phyloP scores from a whole-genome alignment of 2,113 vertebrate species.

The Cardinalis cardinalis region DNA sequence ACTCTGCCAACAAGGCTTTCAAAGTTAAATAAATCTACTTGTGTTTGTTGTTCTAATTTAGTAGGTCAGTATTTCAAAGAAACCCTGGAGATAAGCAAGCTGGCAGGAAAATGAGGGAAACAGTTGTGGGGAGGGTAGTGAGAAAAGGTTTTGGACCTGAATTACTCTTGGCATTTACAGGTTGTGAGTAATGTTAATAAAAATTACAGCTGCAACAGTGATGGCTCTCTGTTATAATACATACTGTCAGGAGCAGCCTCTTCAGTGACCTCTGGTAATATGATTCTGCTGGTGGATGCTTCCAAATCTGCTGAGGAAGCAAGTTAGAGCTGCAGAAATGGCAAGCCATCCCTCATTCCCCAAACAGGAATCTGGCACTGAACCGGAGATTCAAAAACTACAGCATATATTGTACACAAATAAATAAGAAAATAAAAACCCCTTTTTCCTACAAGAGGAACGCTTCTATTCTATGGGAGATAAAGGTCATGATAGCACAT shows the following conservation, averaged over 20 bases:
- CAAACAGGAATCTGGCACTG: conserved; percentile 11
- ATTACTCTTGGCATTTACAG: conserved; percentile 16
- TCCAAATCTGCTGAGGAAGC: conserved; percentile 48
- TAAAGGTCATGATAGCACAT: not conserved
- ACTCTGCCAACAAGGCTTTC: conserved; percentile 23
- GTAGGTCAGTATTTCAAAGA: conserved; percentile 25
- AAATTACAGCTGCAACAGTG: conserved; percentile 41
- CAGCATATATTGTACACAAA: not conserved
- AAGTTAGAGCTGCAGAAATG: conserved; percentile 18
- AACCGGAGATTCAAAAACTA: not conserved
- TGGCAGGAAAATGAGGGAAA: not conserved
- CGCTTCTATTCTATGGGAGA: not conserved
- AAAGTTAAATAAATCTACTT: conserved; percentile 40
- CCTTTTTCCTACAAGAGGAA: not conserved
- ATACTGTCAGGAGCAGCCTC: conserved; percentile 26
- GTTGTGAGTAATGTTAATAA: conserved; percentile 51
- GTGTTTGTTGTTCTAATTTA: conserved; percentile 9
- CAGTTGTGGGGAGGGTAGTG: not conserved
- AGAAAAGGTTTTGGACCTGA: not conserved
- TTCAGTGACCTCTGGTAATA: conserved; percentile 47
- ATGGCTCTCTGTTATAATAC: conserved; percentile 3
- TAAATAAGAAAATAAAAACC: not conserved
- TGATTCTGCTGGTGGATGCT: conserved; percentile 16
- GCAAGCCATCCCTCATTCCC: conserved; percentile 43
- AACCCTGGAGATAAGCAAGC: not conserved